Percentiles rank a stretch among this genome's conserved stretches.
These are phyloP conservation scores for Abramis brama DNA, from an alignment of 2,113 vertebrate species.

Conservation along the genomic window DNA sequence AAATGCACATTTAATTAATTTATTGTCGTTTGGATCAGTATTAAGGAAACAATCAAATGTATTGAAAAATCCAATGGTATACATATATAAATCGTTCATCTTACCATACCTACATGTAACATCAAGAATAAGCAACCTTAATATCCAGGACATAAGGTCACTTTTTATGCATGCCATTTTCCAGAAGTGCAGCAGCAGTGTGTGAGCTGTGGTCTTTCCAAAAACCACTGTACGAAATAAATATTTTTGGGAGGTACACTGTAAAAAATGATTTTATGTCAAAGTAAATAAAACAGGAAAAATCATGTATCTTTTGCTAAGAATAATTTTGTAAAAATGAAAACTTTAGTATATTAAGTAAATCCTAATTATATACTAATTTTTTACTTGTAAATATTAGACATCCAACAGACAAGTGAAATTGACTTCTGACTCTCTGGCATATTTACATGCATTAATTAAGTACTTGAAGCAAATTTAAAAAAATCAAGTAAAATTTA, in stretches of 20 bases:
- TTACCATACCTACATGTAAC: neutral
- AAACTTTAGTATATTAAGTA: too few species aligned
- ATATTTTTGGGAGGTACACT: neutral
- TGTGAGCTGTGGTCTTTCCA: neutral
- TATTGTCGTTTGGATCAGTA: neutral
- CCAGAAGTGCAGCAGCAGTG: neutral
- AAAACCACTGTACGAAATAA: neutral
- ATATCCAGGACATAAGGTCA: neutral
- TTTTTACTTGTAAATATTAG: too few species aligned
- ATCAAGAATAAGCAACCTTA: neutral
- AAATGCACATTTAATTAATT: neutral
- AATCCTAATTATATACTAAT: too few species aligned
- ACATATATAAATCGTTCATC: neutral
- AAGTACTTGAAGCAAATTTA: too few species aligned
- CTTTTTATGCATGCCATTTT: neutral
- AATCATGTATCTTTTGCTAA: too few species aligned
- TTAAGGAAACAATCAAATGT: neutral
- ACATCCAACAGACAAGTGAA: too few species aligned
- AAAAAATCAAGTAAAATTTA: too few species aligned
- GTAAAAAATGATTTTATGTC: too few species aligned
- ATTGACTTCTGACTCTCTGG: too few species aligned
- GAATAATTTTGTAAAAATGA: too few species aligned
- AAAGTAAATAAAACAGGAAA: too few species aligned
- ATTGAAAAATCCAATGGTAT: neutral
- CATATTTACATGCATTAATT: too few species aligned